Percentiles rank a stretch among this genome's conserved stretches.
phyloP scores from a whole-genome alignment of 2,888 invertebrate species.

The Drosophila prolongata region DNA sequence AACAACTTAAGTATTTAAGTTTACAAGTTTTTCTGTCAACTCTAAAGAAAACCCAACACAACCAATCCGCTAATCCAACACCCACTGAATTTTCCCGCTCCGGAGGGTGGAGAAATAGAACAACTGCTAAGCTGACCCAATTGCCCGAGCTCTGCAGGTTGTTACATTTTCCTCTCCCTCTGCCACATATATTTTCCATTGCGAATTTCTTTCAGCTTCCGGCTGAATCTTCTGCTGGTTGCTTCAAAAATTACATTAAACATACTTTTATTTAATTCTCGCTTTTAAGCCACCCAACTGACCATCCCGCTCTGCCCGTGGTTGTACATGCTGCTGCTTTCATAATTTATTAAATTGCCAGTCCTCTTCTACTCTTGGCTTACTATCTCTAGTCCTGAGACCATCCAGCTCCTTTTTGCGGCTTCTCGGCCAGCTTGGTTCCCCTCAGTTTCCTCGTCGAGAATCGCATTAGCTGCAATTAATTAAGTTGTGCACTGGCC shows the following conservation, averaged over 20 bases:
- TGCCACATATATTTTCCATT: constrained; percentile 18
- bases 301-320: constrained; percentile 8
- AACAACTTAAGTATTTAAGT: too few species aligned
- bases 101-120: not conserved
- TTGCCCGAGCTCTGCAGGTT: constrained; percentile 47
- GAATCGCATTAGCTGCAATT: constrained; percentile 75
- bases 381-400: constrained; percentile 12
- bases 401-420: constrained; percentile 50
- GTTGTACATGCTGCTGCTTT: constrained; percentile 49
- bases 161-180: constrained; percentile 24
- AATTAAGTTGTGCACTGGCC: constrained; percentile 72
- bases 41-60: not conserved
- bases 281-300: constrained; percentile 36
- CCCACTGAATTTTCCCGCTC: not conserved
- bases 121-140: constrained; percentile 65
- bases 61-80: not conserved
- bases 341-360: constrained; percentile 64
- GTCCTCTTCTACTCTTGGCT: constrained; percentile 12
- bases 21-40: not conserved
- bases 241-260: constrained; percentile 68
- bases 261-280: constrained; percentile 75
- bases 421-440: constrained; percentile 38
- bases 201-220: constrained; percentile 44
- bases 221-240: constrained; percentile 36
- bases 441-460: constrained; percentile 27